phyloP scores from a whole-genome alignment of 2,888 invertebrate genomes.

The Helicoverpa assulta region DNA sequence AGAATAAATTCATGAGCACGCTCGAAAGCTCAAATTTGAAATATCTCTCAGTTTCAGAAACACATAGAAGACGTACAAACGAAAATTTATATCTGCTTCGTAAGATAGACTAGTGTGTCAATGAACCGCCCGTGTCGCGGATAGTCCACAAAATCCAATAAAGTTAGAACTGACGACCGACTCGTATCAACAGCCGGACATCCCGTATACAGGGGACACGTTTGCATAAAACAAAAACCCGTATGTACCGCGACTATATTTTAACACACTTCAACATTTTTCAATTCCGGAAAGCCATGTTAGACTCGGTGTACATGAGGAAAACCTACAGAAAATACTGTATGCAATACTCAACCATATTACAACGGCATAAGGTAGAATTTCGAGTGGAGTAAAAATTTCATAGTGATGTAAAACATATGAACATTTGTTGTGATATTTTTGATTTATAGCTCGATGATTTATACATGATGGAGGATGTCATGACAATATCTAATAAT shows the following conservation, averaged over 20 bases:
- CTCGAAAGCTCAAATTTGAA: background rate
- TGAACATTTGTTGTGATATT: conserved; percentile 30
- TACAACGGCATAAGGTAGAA: background rate
- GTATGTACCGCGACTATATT: conserved; percentile 42
- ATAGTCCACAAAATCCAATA: conserved; percentile 56
- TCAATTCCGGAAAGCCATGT: conserved; percentile 46
- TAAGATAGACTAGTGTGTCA: conserved; percentile 12
- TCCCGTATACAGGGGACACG: conserved; percentile 6
- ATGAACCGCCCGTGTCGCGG: conserved; percentile 15
- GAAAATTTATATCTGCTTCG: background rate
- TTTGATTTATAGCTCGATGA: conserved; percentile 37
- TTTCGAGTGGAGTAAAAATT: conserved; percentile 21
- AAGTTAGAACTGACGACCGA: conserved; percentile 45
- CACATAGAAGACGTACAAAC: background rate
- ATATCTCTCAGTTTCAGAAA: background rate
- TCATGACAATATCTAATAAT: conserved; percentile 37
- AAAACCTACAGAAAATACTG: conserved; percentile 41
- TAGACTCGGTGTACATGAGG: conserved; percentile 19
- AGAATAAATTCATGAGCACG: background rate
- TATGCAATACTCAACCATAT: conserved; percentile 11
- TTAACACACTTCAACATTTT: conserved; percentile 55
- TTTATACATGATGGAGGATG: conserved; percentile 48
- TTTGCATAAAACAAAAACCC: conserved; percentile 59
- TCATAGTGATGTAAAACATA: conserved; percentile 33
- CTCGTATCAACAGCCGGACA: conserved; percentile 12